A percentile compares a stretch with the other conserved stretches of the same genome.
Conservation (phyloP, 2,797 vertebrate species). For the Psittacula echo region DNA sequence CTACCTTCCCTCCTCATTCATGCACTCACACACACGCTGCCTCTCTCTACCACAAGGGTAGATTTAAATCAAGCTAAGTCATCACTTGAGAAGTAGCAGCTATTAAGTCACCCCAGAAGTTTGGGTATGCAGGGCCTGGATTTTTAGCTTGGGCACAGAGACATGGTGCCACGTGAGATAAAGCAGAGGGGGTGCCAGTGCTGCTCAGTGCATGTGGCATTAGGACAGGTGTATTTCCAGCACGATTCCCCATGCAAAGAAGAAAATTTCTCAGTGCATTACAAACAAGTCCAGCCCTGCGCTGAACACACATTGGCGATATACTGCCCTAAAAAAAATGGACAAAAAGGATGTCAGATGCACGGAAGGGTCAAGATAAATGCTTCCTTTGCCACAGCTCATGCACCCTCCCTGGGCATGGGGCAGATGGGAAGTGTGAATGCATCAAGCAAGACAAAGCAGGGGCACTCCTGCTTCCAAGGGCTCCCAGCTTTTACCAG, state of each 20-base stretch:
- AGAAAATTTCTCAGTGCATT: neutral
- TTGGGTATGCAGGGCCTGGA: neutral
- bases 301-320: fast-evolving
- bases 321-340: neutral
- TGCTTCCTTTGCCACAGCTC: fast-evolving
- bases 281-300: neutral
- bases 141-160: neutral
- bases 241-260: neutral
- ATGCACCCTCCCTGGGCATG: fast-evolving
- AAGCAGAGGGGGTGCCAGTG: neutral
- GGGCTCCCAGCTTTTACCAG: neutral
- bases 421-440: neutral
- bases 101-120: neutral
- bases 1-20: neutral
- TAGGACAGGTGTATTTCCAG: neutral
- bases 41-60: neutral
- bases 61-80: neutral
- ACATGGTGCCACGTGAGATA: fast-evolving
- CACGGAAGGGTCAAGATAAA: neutral
- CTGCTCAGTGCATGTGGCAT: fast-evolving
- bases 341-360: neutral
- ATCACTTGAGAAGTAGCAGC: neutral
- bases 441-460: neutral
- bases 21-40: neutral
- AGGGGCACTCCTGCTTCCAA: neutral